Percentiles rank a stretch among this genome's conserved stretches.
Evolutionary conservation across 2,888 invertebrate genomes (phyloP).

Genomic region (Scaptomyza caliginosa): DNA sequence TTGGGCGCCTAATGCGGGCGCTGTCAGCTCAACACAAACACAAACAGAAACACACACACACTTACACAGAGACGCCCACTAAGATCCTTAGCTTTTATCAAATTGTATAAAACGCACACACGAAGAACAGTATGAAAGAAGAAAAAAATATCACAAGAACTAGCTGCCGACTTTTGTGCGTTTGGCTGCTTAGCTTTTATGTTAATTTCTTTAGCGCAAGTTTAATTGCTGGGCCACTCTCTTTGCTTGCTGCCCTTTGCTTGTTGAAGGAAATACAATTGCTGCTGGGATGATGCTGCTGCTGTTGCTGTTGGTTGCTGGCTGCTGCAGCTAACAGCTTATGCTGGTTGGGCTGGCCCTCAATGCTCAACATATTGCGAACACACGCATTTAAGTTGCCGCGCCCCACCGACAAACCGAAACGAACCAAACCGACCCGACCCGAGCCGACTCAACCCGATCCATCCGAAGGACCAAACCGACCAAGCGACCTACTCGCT

Average conservation of each 20-base stretch:
- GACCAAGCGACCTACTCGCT: slow-evolving; percentile 57
- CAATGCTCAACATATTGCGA: slow-evolving; percentile 65
- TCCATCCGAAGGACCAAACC: not conserved
- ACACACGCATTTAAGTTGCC: slow-evolving; percentile 37
- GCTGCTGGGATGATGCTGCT: slow-evolving; percentile 27
- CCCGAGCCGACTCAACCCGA: slow-evolving; percentile 33
- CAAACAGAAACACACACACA: slow-evolving; percentile 4
- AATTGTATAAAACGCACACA: slow-evolving; percentile 5
- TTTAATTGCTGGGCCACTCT: slow-evolving; percentile 64
- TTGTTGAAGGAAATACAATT: slow-evolving; percentile 74
- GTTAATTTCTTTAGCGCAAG: slow-evolving; percentile 67
- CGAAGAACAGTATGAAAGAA: not conserved
- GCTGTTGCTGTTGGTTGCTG: slow-evolving; percentile 16
- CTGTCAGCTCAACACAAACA: slow-evolving; percentile 39
- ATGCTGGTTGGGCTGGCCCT: slow-evolving; percentile 44
- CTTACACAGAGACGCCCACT: slow-evolving; percentile 14
- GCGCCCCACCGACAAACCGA: slow-evolving; percentile 59
- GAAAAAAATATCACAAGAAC: slow-evolving; percentile 29
- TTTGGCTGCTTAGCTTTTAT: slow-evolving; percentile 61
- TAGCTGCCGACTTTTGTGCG: slow-evolving; percentile 65
- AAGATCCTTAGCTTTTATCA: slow-evolving; percentile 38
- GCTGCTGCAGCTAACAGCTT: slow-evolving; percentile 50
- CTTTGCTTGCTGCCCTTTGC: slow-evolving; percentile 40
- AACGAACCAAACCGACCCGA: not conserved
- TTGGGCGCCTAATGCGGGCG: slow-evolving; percentile 55